A percentile compares a stretch with the other conserved stretches of the same genome.
phyloP scores from a whole-genome alignment of 2,113 vertebrate species.

The Rhipidura dahli region DNA sequence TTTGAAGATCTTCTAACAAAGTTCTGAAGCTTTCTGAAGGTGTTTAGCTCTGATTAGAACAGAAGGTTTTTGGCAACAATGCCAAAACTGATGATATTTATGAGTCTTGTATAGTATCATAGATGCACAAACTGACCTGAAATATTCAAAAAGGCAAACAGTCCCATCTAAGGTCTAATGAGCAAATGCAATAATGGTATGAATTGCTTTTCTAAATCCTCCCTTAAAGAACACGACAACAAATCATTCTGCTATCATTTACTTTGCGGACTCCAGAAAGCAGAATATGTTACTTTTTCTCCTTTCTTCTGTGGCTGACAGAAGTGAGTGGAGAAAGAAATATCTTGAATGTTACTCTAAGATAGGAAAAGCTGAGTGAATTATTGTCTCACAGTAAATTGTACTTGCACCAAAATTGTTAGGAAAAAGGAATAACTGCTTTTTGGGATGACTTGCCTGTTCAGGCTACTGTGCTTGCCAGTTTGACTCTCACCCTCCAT shows the following conservation, averaged over 20 bases:
- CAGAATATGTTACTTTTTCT: neutral
- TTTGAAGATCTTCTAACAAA: neutral
- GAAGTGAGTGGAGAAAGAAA: neutral
- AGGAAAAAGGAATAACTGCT: neutral
- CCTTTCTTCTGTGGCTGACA: neutral
- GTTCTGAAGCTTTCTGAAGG: neutral
- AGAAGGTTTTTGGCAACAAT: neutral
- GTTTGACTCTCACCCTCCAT: neutral
- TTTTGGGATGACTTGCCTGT: neutral
- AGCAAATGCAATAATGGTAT: neutral
- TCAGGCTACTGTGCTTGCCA: neutral
- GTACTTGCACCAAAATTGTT: neutral
- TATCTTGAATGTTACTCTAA: neutral
- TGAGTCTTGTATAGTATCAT: neutral
- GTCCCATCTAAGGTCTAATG: neutral
- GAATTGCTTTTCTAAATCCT: neutral
- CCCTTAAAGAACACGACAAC: neutral
- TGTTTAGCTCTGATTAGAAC: neutral
- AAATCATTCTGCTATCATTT: neutral
- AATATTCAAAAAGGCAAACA: neutral
- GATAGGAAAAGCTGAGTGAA: neutral
- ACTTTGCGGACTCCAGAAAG: neutral
- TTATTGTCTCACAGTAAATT: neutral
- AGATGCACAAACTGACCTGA: neutral
- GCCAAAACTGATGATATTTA: neutral